Evolutionary conservation across 2,113 vertebrate genomes (phyloP).

Genomic region (Megaptera novaeangliae): DNA sequence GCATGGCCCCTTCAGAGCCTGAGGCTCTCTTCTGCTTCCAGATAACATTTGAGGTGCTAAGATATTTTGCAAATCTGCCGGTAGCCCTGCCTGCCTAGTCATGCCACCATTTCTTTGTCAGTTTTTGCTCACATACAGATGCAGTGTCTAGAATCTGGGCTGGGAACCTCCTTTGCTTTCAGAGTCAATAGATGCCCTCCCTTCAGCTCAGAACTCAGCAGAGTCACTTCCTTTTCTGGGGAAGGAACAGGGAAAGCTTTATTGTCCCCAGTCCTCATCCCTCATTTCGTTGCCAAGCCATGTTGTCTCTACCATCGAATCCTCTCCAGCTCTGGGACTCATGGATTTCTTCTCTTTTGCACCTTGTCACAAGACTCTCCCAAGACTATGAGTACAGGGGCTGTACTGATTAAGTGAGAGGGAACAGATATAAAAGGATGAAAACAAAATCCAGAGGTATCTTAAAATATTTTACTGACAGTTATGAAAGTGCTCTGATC

Average conservation of each 20-base stretch:
- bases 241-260: not conserved
- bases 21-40: not conserved
- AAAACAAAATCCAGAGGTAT: not conserved
- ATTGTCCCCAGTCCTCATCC: not conserved
- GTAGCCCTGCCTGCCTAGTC: not conserved
- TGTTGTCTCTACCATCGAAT: not conserved
- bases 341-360: not conserved
- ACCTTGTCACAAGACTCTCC: not conserved
- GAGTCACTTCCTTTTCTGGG: not conserved
- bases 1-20: not conserved
- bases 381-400: not conserved
- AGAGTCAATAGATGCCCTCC: not conserved
- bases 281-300: not conserved
- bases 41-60: not conserved
- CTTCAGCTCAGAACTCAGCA: not conserved
- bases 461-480: not conserved
- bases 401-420: not conserved
- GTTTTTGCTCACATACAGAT: not conserved
- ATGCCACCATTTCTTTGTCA: not conserved
- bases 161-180: not conserved
- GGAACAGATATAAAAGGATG: not conserved
- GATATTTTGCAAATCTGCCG: not conserved
- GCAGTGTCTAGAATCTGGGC: not conserved
- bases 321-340: not conserved
- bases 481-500: not conserved